Conservation (phyloP, 30 jellyfish, hydroid and myxozoan genomes). For the Rhopilema esculentum region DNA sequence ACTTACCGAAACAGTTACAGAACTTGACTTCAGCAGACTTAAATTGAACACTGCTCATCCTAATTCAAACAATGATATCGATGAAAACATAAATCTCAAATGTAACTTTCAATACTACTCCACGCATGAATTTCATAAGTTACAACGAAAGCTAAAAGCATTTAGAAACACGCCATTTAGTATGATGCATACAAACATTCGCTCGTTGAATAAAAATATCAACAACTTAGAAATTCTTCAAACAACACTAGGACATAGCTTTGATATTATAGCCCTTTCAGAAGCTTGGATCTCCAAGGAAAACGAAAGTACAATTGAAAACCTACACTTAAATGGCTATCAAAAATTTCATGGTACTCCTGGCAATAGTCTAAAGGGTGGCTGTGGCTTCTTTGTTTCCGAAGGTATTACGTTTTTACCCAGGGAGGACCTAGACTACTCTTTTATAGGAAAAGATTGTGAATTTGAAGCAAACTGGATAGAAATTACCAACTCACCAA, state of each 20-base stretch:
- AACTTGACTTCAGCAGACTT: neutral
- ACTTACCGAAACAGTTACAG: neutral
- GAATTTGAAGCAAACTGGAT: conserved; percentile 9
- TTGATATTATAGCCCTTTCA: neutral
- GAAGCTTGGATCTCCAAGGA: neutral
- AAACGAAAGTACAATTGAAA: neutral
- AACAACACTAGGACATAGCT: neutral
- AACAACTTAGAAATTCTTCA: neutral
- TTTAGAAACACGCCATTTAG: neutral
- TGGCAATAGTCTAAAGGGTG: conserved; percentile 6
- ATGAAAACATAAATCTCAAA: neutral
- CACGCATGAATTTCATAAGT: neutral
- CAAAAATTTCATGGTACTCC: neutral
- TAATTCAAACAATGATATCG: neutral
- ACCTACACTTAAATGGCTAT: conserved; percentile 1
- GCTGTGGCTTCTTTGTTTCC: neutral
- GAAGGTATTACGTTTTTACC: neutral
- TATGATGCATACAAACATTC: neutral
- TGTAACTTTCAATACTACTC: neutral
- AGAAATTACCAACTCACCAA: neutral
- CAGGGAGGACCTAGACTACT: neutral
- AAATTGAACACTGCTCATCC: neutral
- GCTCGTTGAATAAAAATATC: conserved; percentile 8
- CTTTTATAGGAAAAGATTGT: neutral
- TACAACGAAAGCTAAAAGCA: neutral